Base-by-base conservation (phyloP, 2,797 vertebrate genomes). In the Periparus ater region DNA sequence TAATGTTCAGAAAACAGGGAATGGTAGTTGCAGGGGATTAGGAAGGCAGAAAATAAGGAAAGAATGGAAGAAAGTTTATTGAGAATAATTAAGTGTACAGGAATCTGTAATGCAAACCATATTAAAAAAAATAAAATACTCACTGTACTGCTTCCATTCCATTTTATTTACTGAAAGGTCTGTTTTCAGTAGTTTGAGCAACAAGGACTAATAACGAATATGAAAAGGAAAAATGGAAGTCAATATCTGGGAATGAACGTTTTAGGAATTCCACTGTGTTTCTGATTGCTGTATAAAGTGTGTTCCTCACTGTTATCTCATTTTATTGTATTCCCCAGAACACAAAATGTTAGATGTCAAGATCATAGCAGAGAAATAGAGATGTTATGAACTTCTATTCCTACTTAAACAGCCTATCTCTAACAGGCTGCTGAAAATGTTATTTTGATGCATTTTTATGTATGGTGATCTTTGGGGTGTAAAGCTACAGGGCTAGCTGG, bases 361-460 rank as follows among this genome's bases (percentile, higher is more conserved):
- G 84, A 88, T 91, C 75, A 75, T 60, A 92, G 81, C 68, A 91
- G 75, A 75, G 68, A 91, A 92, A 94, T 93, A 77, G 84, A 82
- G 93, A 71, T 80, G 63, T 89, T 92, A 63, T 3, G 86, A 89
- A 92, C 84, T 93, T 94, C 75, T 76, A 54, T 95, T 95, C 72
- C 40, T 85, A 19, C 75, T 95, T 96, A 95, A 96, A 87, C 92
- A 76, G 51, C 65, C 78, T 81, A 21, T 93, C 72, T 96, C 48
- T 77, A 71, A 50, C 88, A 89, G 57, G 62, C 87, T 91, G 57
- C 61, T 94, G 93, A 83, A 95, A 95, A 87, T 93, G 88, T 94
- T 95, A 93, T 95, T 96, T 94, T 94, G 96, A 93, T 93, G 78
- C 91, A 34, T 92, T 92, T 94, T 74, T 91, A 81, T 78, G 55